Evolutionary conservation across 2,797 vertebrate genomes (phyloP), one percentile per base, ranked within the genome.

Genomic region (Chaetophractus vellerosus): DNA sequence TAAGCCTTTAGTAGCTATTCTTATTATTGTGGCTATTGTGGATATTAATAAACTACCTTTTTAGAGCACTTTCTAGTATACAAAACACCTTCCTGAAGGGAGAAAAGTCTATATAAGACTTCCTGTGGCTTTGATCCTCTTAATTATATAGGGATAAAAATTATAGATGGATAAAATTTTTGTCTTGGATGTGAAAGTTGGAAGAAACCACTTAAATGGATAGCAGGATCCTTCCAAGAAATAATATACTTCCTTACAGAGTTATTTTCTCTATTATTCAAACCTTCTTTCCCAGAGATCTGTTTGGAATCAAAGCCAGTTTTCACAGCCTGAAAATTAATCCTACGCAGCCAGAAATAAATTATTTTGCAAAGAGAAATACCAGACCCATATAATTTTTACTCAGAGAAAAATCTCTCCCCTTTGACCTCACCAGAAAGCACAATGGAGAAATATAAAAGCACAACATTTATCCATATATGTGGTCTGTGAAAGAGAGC

Each of bases 361-460:
- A 97, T 97, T 95, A 97, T 96, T 97, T 94, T 96, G 69, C 82
- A 97, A 93, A 95, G 96, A 97, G 97, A 96, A 97, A 97, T 97
- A 96, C 92, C 96, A 97, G 92, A 94, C 80, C 57, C 85, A 81
- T 61, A 94, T 88, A 84, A 94, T 94, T 97, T 96, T 95, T 93
- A 84, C 88, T 87, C 48, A 57, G 57, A 24, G 74, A 66, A 71
- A 84, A 57, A n/a, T 24, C 33, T 0, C 31, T 81, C 18, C 85
- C 78, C 71, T 93, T 92, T 71, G 28, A 86, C 93, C 55, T 97
- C 1, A 2, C 95, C 93, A 95, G 66, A 76, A 97, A 89, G 75
- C 45, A 88, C 64, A 92, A 75, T 76, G 74, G 78, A 78, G 85
- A 93, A 79, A 92, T 82, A 88, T 57, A 92, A 91, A 90, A 94